phyloP scores from a whole-genome alignment of 2,797 vertebrate species.

The Falco columbarius region DNA sequence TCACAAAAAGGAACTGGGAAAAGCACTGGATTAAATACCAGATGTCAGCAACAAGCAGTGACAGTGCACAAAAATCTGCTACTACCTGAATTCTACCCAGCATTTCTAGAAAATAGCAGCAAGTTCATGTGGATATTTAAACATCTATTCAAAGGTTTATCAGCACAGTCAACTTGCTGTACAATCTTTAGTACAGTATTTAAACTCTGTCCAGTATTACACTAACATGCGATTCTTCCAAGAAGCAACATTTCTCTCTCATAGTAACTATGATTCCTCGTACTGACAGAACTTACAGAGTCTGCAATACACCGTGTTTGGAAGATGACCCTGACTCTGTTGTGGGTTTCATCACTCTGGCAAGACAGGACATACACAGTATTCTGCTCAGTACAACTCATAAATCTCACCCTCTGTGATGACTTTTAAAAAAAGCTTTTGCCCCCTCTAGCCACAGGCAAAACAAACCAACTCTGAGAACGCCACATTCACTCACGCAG shows the following conservation, averaged over 20 bases:
- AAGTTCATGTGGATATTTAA: neutral
- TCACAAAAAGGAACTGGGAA: neutral
- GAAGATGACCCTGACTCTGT: neutral
- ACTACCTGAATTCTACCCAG: neutral
- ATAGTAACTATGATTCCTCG: neutral
- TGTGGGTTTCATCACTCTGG: neutral
- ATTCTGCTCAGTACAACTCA: neutral
- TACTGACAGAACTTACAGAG: neutral
- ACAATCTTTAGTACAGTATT: neutral
- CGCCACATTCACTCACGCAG: neutral
- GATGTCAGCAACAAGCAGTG: neutral
- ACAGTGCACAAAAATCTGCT: neutral
- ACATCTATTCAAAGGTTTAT: neutral
- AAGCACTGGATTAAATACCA: neutral
- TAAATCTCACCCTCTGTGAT: neutral
- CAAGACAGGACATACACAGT: neutral
- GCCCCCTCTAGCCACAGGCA: neutral
- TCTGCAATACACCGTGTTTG: neutral
- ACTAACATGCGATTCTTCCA: neutral
- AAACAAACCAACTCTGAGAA: neutral
- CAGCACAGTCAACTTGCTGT: neutral
- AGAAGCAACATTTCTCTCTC: neutral
- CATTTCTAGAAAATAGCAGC: neutral
- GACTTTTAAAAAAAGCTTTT: neutral
- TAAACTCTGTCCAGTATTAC: neutral